Percentiles rank a stretch among this genome's conserved stretches.
Evolutionary conservation across 2,888 invertebrate species (phyloP).

Genomic region (Mantis religiosa): DNA sequence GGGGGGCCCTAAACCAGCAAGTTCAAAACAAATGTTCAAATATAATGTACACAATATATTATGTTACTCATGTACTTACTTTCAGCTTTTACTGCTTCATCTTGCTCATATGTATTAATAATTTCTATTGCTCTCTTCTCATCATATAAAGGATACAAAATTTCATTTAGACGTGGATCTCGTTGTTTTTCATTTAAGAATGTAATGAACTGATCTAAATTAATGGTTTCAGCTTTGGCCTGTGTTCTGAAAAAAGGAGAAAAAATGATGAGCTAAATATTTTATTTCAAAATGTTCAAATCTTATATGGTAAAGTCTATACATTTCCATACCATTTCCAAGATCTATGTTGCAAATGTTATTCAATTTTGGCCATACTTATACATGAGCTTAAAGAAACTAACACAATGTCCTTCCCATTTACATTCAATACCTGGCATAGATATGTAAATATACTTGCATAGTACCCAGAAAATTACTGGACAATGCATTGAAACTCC

Average conservation of each 20-base stretch:
- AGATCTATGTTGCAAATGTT: not conserved
- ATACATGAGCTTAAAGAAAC: too few relatives aligned
- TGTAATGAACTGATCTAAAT: constrained; percentile 79
- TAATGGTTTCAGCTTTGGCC: constrained; percentile 84
- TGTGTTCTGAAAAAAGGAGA: constrained; percentile 63
- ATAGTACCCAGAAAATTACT: too few relatives aligned
- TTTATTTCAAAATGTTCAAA: too few relatives aligned
- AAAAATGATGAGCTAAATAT: not conserved
- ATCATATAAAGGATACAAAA: constrained; percentile 94
- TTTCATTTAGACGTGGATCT: constrained; percentile 97
- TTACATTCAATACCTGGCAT: too few relatives aligned
- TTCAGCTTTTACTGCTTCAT: constrained; percentile 66
- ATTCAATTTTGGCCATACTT: too few relatives aligned
- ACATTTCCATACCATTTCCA: not conserved
- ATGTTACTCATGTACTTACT: constrained; percentile 50
- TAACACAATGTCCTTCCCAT: too few relatives aligned
- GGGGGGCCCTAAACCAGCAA: too few relatives aligned
- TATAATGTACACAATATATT: not conserved
- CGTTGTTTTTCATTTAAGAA: constrained; percentile 97
- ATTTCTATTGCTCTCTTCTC: constrained; percentile 90
- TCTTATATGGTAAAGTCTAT: not conserved
- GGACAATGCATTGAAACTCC: too few relatives aligned
- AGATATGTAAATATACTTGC: too few relatives aligned
- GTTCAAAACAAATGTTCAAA: too few relatives aligned
- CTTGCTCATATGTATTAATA: constrained; percentile 87